A percentile compares a stretch with the other conserved stretches of the same genome.
Conservation (phyloP, 2,113 vertebrate species). For the Chlorodrepanis virens region DNA sequence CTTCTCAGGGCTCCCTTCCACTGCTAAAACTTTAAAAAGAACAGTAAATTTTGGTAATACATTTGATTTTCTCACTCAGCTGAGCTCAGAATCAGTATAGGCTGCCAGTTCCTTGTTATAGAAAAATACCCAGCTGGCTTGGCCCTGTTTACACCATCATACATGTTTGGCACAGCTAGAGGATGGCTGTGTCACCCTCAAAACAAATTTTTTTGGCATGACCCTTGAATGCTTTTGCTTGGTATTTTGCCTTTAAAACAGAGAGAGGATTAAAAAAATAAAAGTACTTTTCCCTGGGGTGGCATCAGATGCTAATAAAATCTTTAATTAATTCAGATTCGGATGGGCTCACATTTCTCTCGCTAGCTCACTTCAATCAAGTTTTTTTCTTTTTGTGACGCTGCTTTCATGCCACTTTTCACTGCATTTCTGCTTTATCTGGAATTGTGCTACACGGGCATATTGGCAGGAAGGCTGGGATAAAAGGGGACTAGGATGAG, state of each 20-base stretch:
- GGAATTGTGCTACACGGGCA: conserved; percentile 42
- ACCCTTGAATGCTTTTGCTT: not conserved
- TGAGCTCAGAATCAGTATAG: not conserved
- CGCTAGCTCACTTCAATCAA: conserved; percentile 65
- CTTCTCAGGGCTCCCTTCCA: not conserved
- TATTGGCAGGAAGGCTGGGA: conserved; percentile 60
- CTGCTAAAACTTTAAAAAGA: not conserved
- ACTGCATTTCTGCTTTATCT: conserved; percentile 64
- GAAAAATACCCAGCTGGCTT: not conserved
- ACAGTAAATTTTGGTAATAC: not conserved
- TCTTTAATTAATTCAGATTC: conserved; percentile 73
- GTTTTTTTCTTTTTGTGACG: conserved; percentile 8
- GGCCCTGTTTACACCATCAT: not conserved
- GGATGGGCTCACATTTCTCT: conserved; percentile 66
- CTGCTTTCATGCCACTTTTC: conserved; percentile 68
- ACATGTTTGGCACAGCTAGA: not conserved
- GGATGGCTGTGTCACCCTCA: not conserved
- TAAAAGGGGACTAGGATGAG: conserved; percentile 53
- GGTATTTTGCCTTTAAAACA: conserved; percentile 50
- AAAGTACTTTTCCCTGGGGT: conserved; percentile 39
- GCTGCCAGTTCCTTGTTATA: not conserved
- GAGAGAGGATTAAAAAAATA: not conserved
- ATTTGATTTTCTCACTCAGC: not conserved
- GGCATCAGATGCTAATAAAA: conserved; percentile 69
- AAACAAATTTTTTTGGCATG: not conserved